Base-by-base conservation (phyloP, 2,797 vertebrate genomes). In the Gouania willdenowi region DNA sequence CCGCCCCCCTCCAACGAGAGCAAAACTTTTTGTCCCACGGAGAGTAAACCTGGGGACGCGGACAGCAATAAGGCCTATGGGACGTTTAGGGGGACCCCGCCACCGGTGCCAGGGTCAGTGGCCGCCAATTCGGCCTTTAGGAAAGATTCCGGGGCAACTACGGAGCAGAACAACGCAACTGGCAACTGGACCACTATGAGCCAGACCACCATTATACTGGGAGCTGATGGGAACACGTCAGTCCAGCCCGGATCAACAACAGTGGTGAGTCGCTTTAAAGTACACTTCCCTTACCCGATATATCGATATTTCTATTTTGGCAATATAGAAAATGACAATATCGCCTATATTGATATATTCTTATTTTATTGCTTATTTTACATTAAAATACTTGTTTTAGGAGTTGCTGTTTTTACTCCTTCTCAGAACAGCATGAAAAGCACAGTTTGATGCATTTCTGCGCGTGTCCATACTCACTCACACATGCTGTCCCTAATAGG, bases 171-270 rank as follows among this genome's bases (percentile, higher is more conserved):
- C 88, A 92, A 87, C 54, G 70, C 88, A 70, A 71, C 88, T 70
- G 81, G 86, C 34, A 87, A 89, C 81, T 98, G 94, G 93, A 88
- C 88, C 50, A 81, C 89, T 37, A 87, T 97, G 92, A 94, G 91
- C 85, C 93, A 94, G 79, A 97, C 94, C 54, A 95, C 94, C 29
- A 94, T 98, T 82, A 89, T 97, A 12, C 79, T 98, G 85, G 93
- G 94, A 47, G 84, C 94, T 34, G 94, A 97, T 75, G 95, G 95
- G 37, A 94, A 91, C 88, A 91, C 94, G 30, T 92, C 93, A 12
- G 94, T 98, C 30, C 90, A 93, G 43, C 87, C 94, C 4, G 89
- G 90, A 65, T 82, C 80, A 50, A 41, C 82, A 54, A 24, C 69
- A 34, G 83, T 73, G 91, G 93, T 94, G 88, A 92, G 92, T 88